phyloP scores from a whole-genome alignment of 2,797 vertebrate species.

The Mus caroli region DNA sequence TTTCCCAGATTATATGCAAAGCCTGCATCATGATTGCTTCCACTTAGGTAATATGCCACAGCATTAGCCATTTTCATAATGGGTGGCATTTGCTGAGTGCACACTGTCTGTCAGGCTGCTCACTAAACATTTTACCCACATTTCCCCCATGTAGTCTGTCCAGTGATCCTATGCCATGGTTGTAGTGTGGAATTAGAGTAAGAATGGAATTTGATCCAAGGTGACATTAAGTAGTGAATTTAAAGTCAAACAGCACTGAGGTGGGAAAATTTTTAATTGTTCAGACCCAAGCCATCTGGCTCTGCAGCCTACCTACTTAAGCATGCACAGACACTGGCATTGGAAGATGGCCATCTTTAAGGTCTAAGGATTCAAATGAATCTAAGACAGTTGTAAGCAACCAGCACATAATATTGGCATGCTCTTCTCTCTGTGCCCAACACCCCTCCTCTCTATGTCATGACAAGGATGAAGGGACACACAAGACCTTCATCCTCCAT shows the following conservation, averaged over 20 bases:
- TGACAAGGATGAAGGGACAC: not conserved
- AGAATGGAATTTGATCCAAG: not conserved
- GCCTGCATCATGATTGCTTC: slow-evolving; percentile 18
- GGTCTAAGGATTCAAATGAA: not conserved
- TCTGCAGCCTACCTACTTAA: not conserved
- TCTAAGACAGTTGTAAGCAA: not conserved
- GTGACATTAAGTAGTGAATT: slow-evolving; percentile 24
- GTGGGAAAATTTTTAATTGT: not conserved
- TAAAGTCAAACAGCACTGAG: not conserved
- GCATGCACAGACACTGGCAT: not conserved
- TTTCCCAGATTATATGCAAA: slow-evolving; percentile 58
- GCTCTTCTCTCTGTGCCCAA: not conserved
- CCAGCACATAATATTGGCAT: not conserved
- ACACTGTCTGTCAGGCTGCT: not conserved
- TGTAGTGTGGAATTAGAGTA: slow-evolving; percentile 18
- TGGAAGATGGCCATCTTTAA: not conserved
- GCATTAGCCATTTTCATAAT: slow-evolving; percentile 44
- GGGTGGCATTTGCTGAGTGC: slow-evolving; percentile 49
- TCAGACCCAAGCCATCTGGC: not conserved
- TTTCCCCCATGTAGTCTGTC: not conserved
- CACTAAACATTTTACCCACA: not conserved
- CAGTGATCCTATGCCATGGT: not conserved
- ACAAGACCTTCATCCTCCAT: no score
- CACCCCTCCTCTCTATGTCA: not conserved
- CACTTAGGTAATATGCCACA: slow-evolving; percentile 40